Base-by-base conservation (phyloP, 2,113 vertebrate species). In the Cyprinodon variegatus region DNA sequence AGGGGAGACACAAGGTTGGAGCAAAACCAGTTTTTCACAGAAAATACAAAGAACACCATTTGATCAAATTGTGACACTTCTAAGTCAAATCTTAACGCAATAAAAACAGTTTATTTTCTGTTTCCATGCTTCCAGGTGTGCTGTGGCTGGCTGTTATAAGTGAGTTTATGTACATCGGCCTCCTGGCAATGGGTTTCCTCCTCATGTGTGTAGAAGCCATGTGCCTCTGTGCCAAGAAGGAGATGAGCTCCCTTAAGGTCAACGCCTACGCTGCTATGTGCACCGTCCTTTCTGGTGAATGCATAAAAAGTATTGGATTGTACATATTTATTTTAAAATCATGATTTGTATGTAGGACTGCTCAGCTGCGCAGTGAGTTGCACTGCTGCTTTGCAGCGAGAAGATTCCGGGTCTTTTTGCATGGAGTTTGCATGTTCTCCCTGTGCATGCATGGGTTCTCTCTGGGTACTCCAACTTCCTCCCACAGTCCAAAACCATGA, bases 261-360 rank as follows among this genome's bases (percentile, higher is more conserved):
- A 96, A 95, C 53, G 95, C 95, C 82, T 96, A 86, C 13, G 95
- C 95, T 14, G 95, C 95, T 53, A 92, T 96, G 81, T 95, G 95
- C 86, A 96, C 95, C 0, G 94, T 96, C 65, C 90, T 96, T 29
- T 96, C 93, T 20, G 91, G 92, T 91, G 64, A 70, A 67, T n/a
- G 20, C 2, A 20, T 20, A 46, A 36, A 22, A 57, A 57, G 41
- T 41, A 41, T 41, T 41, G 41, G 17, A n/a, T 57, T 50, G 48
- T 7, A 50, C 15, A 50, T 15, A 50, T 50, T 50, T 50, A 11
- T 50, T 50, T 15, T 29, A 1, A 29, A 29, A 29, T 29, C 1
- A 29, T 29, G 29, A 29, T 29, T 29, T 29, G 1, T 29, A 1
- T 29, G 29, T 29, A 29, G 29, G 29, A 29, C 29, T 29, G 29